Conservation (phyloP, 2,888 invertebrate species). For the Nyleta sp. region DNA sequence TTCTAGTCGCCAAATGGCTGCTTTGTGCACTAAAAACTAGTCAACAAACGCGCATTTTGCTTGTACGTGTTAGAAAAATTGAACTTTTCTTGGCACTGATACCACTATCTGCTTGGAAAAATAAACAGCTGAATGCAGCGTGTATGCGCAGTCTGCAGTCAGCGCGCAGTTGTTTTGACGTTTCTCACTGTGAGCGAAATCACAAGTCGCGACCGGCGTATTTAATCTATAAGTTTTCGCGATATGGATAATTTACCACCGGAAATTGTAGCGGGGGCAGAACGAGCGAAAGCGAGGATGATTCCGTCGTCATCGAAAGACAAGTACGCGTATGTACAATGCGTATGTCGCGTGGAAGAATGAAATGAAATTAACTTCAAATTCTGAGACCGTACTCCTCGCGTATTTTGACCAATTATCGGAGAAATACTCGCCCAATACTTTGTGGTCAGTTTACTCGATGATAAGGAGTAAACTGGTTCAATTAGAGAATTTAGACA, state of each 20-base stretch:
- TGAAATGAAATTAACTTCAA: neutral
- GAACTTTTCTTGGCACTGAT: too few relatives aligned
- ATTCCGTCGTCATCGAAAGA: conserved; percentile 13
- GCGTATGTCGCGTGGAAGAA: too few relatives aligned
- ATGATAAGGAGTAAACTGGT: conserved; percentile 26
- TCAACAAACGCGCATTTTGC: too few relatives aligned
- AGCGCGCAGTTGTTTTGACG: too few relatives aligned
- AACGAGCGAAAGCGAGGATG: conserved; percentile 9
- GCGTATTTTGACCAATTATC: conserved; percentile 32
- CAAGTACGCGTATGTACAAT: conserved; percentile 55
- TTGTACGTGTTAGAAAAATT: too few relatives aligned
- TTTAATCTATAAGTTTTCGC: too few relatives aligned
- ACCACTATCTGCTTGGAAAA: too few relatives aligned
- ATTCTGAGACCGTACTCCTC: neutral
- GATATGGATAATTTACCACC: conserved; percentile 14
- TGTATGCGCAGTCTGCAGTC: conserved; percentile 69
- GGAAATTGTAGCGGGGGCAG: conserved; percentile 13
- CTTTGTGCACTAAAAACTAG: too few relatives aligned
- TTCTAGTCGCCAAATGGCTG: too few relatives aligned
- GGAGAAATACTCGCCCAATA: conserved; percentile 24
- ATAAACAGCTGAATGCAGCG: too few relatives aligned
- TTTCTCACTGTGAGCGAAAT: too few relatives aligned
- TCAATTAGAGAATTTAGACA: conserved; percentile 22
- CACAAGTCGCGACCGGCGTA: too few relatives aligned
- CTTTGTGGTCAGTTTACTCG: conserved; percentile 31